Conservation (phyloP, 2,888 invertebrate species). For the Prosopocoilus inquinatus region DNA sequence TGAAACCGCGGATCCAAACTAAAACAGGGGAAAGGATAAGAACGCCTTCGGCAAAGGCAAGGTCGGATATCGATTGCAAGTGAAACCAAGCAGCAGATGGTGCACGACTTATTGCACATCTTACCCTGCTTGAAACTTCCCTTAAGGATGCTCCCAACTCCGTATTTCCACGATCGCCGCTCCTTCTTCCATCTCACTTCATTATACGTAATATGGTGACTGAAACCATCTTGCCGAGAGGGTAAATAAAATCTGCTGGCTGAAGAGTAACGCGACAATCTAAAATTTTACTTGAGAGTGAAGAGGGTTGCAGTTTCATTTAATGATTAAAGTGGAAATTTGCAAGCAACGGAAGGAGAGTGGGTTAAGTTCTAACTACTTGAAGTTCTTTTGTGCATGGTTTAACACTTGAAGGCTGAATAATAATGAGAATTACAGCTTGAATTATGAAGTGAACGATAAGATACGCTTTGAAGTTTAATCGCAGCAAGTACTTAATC, state of each 20-base stretch:
- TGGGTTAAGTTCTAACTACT: too few relatives aligned
- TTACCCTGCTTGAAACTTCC: slow-evolving; percentile 15
- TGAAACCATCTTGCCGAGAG: neutral
- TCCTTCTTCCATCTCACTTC: slow-evolving; percentile 22
- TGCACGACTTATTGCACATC: slow-evolving; percentile 28
- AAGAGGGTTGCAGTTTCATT: slow-evolving; percentile 10
- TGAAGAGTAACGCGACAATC: slow-evolving; percentile 9
- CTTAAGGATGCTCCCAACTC: slow-evolving; percentile 23
- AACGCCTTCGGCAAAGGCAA: slow-evolving; percentile 22
- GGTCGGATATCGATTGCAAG: slow-evolving; percentile 32
- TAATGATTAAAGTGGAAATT: slow-evolving; percentile 21
- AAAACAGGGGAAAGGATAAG: slow-evolving; percentile 24
- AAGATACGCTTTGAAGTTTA: too few relatives aligned
- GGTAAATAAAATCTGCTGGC: slow-evolving; percentile 10
- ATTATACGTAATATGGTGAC: slow-evolving; percentile 15
- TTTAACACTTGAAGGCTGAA: too few relatives aligned
- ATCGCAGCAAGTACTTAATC: too few relatives aligned
- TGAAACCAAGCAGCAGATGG: slow-evolving; percentile 32
- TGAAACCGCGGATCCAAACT: slow-evolving; percentile 23
- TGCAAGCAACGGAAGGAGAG: neutral
- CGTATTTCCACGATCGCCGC: slow-evolving; percentile 20
- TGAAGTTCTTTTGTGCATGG: too few relatives aligned
- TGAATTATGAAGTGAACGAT: too few relatives aligned
- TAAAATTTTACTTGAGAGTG: slow-evolving; percentile 9
- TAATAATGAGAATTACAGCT: too few relatives aligned